Conservation (phyloP, 2,797 vertebrate genomes). For the Parauchenoglanis punctatus region DNA sequence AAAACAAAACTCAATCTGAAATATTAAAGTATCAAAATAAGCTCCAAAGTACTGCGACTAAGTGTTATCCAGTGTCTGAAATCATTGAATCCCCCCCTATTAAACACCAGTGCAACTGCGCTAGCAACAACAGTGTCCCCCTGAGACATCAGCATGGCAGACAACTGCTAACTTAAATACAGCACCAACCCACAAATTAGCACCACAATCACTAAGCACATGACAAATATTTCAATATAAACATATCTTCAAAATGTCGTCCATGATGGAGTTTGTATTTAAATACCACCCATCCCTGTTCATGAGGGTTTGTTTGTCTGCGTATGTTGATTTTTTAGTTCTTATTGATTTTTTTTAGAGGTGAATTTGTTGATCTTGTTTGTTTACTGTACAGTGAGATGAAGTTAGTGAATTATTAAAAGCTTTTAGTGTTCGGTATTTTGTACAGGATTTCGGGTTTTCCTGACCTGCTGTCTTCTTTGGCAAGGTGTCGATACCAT, state of each 20-base stretch:
- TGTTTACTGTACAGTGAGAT: slow-evolving; percentile 7
- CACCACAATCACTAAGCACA: too few relatives aligned
- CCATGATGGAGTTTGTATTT: neutral
- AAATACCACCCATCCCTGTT: neutral
- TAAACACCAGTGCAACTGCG: neutral
- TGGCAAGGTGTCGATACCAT: neutral
- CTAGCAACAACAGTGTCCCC: too few relatives aligned
- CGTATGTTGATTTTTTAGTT: neutral
- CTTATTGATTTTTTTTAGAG: neutral
- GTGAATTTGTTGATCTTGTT: neutral
- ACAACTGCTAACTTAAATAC: too few relatives aligned
- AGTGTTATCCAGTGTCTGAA: neutral
- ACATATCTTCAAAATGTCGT: neutral
- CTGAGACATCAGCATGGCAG: too few relatives aligned
- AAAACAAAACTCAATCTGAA: neutral
- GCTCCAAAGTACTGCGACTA: neutral
- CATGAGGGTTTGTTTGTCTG: neutral
- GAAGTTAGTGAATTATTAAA: neutral
- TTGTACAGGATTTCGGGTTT: slow-evolving; percentile 5
- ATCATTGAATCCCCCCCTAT: neutral
- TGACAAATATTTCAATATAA: too few relatives aligned
- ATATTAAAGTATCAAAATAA: neutral
- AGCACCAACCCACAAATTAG: too few relatives aligned
- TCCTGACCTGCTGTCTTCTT: slow-evolving; percentile 4
- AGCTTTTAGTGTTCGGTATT: neutral